These are phyloP conservation scores for Apostichopus leukothele DNA, from an alignment of 53 echinoderm and acorn worm species.

Conservation along the genomic window DNA sequence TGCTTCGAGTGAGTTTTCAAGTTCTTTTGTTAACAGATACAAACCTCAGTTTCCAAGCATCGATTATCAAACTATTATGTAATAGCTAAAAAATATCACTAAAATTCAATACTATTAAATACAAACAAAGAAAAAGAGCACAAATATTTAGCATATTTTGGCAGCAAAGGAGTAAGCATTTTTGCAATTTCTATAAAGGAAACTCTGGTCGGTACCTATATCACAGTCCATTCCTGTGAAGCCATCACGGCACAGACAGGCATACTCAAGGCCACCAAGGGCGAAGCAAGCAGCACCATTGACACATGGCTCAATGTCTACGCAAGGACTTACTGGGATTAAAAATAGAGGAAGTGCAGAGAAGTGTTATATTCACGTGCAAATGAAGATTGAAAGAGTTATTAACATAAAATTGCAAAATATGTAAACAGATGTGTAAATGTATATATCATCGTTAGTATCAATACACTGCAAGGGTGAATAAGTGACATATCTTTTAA, in stretches of 20 bases:
- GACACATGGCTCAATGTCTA: conserved; percentile 49
- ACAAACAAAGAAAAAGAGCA: too few species aligned
- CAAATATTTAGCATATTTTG: not conserved
- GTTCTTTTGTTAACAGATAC: too few species aligned
- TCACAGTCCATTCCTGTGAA: conserved; percentile 58
- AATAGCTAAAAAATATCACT: too few species aligned
- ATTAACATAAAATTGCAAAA: too few species aligned
- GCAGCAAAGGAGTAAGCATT: not conserved
- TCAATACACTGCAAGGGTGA: not conserved
- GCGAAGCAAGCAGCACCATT: conserved; percentile 66
- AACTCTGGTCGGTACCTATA: conserved; percentile 16
- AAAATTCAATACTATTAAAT: too few species aligned
- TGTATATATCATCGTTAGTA: not conserved
- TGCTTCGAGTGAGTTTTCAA: too few species aligned
- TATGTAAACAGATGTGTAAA: not conserved
- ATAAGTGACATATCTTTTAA: not conserved
- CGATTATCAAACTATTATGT: too few species aligned
- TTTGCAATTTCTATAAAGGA: conserved; percentile 6
- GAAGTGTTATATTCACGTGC: not conserved
- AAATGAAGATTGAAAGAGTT: not conserved
- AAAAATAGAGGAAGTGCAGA: conserved; percentile 5
- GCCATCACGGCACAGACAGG: conserved; percentile 60
- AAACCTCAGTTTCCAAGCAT: too few species aligned
- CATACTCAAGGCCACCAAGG: conserved; percentile 39
- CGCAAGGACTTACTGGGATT: conserved; percentile 41